Evolutionary conservation across 2,888 invertebrate species (phyloP), one percentile per base, ranked within the genome.

Genomic region (Drosophila atripex): DNA sequence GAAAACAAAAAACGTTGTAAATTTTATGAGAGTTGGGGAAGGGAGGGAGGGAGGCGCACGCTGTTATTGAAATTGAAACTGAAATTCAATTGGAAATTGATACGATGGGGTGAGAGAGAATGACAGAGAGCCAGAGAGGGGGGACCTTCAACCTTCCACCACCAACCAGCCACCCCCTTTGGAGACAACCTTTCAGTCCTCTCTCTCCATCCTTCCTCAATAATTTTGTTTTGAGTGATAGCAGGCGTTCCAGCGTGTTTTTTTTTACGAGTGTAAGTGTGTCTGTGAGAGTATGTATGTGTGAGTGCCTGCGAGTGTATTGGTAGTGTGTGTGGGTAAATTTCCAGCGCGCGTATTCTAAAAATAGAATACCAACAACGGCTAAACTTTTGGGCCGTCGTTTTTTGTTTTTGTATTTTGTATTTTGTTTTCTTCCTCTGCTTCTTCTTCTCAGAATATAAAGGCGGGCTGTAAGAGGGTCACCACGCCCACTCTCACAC

Each of bases 321-420:
- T 45, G 23, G 52, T 56, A 54, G 30, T 52, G 32, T 38, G 30
- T 59, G 32, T 65, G 73, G 57, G 58, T 72, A 87, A 85, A 85
- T 85, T 87, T 82, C 85, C 87, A 85, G 82, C 84, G 80, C 80
- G 75, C 76, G 74, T 53, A 70, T 70, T 86, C 80, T 82, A 82
- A 76, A 82, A 86, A 82, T 82, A 82, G 80, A 76, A 61, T 9
- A 23, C 58, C 70, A 80, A 80, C 84, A 72, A 71, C 69, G 71
- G 60, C 78, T 75, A 77, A 71, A 64, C 72, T 63, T 80, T 80
- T 75, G 73, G 78, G 47, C 23, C 46, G 56, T 28, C n/a, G n/a
- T n/a, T n/a, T n/a, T 56, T 38, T 25, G 12, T 58, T 55, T 56
- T 56, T 38, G 38, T 35, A n/a, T 61, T 23, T n/a, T n/a, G n/a